Evolutionary conservation across 2,797 vertebrate species (phyloP).

Genomic region (Thunnus albacares): DNA sequence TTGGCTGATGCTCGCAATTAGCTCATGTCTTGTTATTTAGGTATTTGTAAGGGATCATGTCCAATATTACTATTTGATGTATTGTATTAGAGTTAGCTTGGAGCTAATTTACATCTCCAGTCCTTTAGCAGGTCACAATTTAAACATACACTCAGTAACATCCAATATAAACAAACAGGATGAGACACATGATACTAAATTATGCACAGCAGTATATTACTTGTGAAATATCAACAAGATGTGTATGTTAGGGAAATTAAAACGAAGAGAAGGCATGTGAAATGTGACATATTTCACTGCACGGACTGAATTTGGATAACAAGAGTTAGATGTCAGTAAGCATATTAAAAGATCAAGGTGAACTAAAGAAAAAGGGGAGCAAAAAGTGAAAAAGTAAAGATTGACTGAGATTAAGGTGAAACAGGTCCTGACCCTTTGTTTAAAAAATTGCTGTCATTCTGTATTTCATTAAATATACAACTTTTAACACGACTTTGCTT

Average conservation of each 20-base stretch:
- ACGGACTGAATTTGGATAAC: not conserved
- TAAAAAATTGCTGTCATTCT: slow-evolving; percentile 18
- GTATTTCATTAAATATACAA: slow-evolving; percentile 48
- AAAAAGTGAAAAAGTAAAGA: not conserved
- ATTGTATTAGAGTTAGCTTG: no score
- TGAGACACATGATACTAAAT: not conserved
- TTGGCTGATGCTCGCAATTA: no score
- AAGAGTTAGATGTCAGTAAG: not conserved
- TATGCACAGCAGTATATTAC: not conserved
- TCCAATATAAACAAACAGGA: not conserved
- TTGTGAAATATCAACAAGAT: not conserved
- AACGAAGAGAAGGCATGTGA: not conserved
- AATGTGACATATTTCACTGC: not conserved
- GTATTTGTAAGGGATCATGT: no score
- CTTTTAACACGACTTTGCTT: slow-evolving; percentile 41
- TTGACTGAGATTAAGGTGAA: not conserved
- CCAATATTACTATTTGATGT: no score
- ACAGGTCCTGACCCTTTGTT: slow-evolving; percentile 14
- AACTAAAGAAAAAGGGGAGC: not conserved
- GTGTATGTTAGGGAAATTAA: not conserved
- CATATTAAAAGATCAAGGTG: not conserved
- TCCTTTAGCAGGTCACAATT: no score
- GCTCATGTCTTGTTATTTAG: no score
- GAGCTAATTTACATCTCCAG: no score
- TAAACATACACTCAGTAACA: not conserved